Conservation (phyloP, 2,113 vertebrate species). For the Gymnogyps californianus region DNA sequence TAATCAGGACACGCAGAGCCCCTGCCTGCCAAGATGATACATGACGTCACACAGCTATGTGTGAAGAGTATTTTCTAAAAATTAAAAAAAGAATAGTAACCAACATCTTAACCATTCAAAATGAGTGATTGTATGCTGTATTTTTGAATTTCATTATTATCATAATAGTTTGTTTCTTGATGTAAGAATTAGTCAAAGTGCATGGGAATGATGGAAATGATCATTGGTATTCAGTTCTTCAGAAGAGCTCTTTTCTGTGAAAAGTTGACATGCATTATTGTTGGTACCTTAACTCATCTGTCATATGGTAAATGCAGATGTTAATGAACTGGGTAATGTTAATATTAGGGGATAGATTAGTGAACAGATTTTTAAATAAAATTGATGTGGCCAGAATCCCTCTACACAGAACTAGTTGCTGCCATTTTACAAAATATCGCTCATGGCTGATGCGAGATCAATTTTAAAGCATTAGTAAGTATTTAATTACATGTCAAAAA, state of each 20-base stretch:
- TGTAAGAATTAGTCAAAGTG: background rate
- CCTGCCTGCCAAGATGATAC: background rate
- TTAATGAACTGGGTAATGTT: background rate
- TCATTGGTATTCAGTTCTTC: background rate
- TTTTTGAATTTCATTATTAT: background rate
- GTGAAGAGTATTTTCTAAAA: background rate
- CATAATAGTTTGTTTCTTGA: background rate
- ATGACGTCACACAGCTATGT: background rate
- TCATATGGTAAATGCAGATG: background rate
- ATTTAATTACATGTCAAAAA: background rate
- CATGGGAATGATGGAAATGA: background rate
- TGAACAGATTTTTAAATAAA: background rate
- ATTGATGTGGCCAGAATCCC: background rate
- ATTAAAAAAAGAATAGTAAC: background rate
- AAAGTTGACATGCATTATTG: background rate
- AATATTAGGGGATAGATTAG: background rate
- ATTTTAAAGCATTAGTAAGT: background rate
- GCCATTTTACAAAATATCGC: background rate
- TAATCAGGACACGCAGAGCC: rapidly evolving
- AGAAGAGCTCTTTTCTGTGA: background rate
- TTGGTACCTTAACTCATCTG: background rate
- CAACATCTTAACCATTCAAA: background rate
- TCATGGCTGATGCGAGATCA: background rate
- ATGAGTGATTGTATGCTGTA: background rate
- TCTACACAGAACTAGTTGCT: background rate